phyloP scores from a whole-genome alignment of 64 coral and sea anemone species.

The Porites lutea region DNA sequence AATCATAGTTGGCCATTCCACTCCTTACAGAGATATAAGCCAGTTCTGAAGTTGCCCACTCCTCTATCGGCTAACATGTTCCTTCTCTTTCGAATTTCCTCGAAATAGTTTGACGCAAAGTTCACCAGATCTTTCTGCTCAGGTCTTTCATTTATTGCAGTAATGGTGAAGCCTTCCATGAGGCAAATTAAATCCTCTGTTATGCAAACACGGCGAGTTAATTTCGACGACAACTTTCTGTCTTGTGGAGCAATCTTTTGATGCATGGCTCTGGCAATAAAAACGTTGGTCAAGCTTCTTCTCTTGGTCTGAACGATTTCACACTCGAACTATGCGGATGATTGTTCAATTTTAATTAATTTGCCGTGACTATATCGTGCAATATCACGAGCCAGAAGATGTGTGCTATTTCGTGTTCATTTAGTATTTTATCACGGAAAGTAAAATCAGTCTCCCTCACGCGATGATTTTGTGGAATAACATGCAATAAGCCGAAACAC shows the following conservation, averaged over 20 bases:
- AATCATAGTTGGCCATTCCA: slow-evolving; percentile 44
- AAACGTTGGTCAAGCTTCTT: background rate
- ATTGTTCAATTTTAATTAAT: background rate
- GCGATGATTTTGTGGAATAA: background rate
- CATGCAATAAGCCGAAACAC: background rate
- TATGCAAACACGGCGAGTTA: background rate
- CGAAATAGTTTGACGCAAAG: slow-evolving; percentile 58
- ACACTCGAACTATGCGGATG: too few relatives aligned
- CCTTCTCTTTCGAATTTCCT: slow-evolving; percentile 49
- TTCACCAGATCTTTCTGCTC: slow-evolving; percentile 19
- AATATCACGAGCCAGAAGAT: background rate
- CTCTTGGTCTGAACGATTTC: too few relatives aligned
- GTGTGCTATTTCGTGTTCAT: background rate
- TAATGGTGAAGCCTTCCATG: slow-evolving; percentile 38
- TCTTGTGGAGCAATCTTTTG: slow-evolving; percentile 9
- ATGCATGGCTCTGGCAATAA: background rate
- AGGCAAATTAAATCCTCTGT: slow-evolving; percentile 58
- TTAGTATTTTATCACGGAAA: slow-evolving; percentile 4
- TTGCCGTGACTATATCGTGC: background rate
- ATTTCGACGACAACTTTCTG: slow-evolving; percentile 20
- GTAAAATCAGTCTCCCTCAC: background rate
- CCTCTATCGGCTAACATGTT: slow-evolving; percentile 38
- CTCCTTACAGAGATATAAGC: slow-evolving; percentile 10
- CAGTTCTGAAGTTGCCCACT: slow-evolving; percentile 37
- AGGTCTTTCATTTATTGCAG: slow-evolving; percentile 34